Evolutionary conservation across 2,797 vertebrate genomes (phyloP).

Genomic region (Masticophis lateralis): DNA sequence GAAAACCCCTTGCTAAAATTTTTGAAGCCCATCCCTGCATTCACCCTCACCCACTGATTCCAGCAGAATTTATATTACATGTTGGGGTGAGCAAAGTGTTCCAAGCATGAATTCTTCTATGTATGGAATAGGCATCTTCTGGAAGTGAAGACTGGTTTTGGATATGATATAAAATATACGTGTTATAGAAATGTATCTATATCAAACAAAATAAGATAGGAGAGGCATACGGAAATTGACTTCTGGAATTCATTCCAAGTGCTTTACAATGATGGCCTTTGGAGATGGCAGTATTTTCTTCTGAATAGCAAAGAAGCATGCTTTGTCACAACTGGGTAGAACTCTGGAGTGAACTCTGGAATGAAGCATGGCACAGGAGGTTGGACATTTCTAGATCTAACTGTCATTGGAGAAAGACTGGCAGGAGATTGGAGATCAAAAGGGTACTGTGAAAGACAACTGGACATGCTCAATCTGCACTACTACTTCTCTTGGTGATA

Average conservation of each 20-base stretch:
- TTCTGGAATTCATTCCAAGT: background rate
- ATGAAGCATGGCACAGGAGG: background rate
- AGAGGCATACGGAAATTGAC: background rate
- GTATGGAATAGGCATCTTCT: background rate
- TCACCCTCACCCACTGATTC: background rate
- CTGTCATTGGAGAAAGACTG: background rate
- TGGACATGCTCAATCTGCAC: background rate
- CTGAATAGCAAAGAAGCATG: background rate
- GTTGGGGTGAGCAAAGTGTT: background rate
- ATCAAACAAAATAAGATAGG: background rate
- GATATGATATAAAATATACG: background rate
- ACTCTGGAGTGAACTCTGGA: background rate
- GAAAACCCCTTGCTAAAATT: too few relatives aligned
- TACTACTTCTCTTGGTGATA: background rate
- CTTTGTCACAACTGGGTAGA: background rate
- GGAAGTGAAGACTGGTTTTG: background rate
- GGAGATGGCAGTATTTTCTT: background rate
- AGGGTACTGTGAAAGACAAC: background rate
- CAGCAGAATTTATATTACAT: background rate
- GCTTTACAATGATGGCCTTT: background rate
- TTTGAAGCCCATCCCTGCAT: too few relatives aligned
- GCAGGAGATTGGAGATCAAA: background rate
- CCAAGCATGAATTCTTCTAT: background rate
- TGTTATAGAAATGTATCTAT: background rate
- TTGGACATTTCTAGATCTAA: background rate